These are phyloP conservation scores for Hoplostethus mediterraneus DNA, from an alignment of 2,797 vertebrate genomes.

Conservation along the genomic window DNA sequence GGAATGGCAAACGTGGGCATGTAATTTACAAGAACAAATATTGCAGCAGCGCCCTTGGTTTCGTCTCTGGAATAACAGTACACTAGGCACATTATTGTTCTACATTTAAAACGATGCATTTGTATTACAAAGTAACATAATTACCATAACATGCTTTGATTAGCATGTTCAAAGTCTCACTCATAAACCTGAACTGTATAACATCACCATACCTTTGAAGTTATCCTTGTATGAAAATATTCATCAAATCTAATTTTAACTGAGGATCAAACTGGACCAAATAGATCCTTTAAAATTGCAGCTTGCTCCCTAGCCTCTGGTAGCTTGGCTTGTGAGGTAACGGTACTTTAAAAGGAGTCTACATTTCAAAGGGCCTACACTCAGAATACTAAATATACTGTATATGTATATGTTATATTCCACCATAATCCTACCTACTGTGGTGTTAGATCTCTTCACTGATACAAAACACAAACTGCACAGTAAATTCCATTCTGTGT, in stretches of 20 bases:
- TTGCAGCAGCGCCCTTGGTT: constrained; percentile 48
- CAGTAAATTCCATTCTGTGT: neutral
- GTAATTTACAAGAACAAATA: constrained; percentile 54
- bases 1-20: constrained; percentile 46
- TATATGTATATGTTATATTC: constrained; percentile 19
- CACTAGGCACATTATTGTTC: constrained; percentile 9
- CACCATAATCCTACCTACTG: constrained; percentile 35
- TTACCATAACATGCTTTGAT: constrained; percentile 61
- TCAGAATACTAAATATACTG: constrained; percentile 44
- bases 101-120: constrained; percentile 50
- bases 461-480: constrained; percentile 7
- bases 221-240: constrained; percentile 59
- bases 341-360: constrained; percentile 41
- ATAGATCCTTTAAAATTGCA: constrained; percentile 31
- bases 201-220: constrained; percentile 60
- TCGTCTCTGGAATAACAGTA: constrained; percentile 48
- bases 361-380: constrained; percentile 61
- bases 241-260: constrained; percentile 57
- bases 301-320: constrained; percentile 24
- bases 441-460: constrained; percentile 10
- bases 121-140: constrained; percentile 57
- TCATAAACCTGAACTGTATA: constrained; percentile 55
- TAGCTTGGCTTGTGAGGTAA: constrained; percentile 33
- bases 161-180: constrained; percentile 47
- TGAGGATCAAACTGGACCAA: constrained; percentile 59